Base-by-base conservation (phyloP, 2,888 invertebrate species). In the Exephanes ischioxanthus region DNA sequence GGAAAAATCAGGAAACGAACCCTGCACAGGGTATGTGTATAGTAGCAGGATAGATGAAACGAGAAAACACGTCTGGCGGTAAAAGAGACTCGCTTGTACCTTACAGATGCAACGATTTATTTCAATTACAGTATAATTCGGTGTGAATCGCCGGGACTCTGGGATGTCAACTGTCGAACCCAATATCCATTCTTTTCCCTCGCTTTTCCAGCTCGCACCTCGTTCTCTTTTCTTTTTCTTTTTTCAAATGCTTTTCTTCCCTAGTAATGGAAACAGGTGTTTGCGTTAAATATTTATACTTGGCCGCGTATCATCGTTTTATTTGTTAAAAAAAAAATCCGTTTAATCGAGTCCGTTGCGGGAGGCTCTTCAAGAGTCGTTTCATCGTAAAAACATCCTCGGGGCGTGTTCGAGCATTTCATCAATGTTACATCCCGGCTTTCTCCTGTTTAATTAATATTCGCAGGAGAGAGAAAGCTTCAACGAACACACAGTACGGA, bases 71-170 rank as follows among this genome's bases (percentile, higher is more conserved):
- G 78, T 14, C 41, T 30, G 76, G 70, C 73, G 82, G 83, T 77
- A 86, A 83, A 82, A 76, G 81, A 86, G 83, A 80, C 53, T 87
- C 87, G 76, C 61, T 71, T 41, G 48, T 71, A 86, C 77, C 77
- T 80, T 90, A 90, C 90, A 90, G 90, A 92, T 91, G 89, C 90
- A 91, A 88, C 92, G 88, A 92, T 93, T 91, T 92, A 90, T 92
- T 91, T 92, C 89, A 91, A 91, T 93, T 92, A 92, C 80, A 83
- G 68, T 72, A 90, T 91, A 91, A 92, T 92, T 91, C 91, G 89
- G 87, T 89, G 84, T 72, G 85, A 88, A 87, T 86, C 84, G 76
- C 63, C 33, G 81, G 53, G 83, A 84, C 70, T 78, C 67, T 53
- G 63, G 63, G 81, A 83, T 83, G 73, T 83, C 66, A 51, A 73